Conservation (phyloP, 2,113 vertebrate species). For the Oostethus manadensis region DNA sequence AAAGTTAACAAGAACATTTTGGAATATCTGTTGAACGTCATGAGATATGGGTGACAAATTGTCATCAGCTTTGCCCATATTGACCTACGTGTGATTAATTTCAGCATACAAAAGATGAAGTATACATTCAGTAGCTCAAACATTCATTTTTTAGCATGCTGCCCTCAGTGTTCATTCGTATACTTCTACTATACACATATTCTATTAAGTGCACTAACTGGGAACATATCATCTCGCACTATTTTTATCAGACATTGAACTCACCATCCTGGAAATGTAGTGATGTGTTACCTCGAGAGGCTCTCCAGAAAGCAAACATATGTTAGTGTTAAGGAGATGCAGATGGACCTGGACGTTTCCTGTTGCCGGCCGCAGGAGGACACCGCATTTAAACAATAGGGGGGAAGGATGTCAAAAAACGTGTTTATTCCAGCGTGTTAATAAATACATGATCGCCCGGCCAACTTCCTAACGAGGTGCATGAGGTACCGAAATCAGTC, state of each 20-base stretch:
- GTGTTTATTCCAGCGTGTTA: conserved; percentile 75
- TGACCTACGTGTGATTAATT: no score
- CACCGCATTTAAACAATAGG: conserved; percentile 21
- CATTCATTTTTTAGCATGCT: no score
- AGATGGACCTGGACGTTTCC: conserved; percentile 19
- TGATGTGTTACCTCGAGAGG: conserved; percentile 21
- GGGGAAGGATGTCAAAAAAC: conserved; percentile 37
- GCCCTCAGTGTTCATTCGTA: no score
- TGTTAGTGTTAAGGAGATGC: conserved; percentile 24
- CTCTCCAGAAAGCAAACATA: conserved; percentile 19
- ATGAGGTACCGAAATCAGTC: conserved; percentile 29
- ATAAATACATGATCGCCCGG: conserved; percentile 81
- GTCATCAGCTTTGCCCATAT: no score
- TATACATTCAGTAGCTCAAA: no score
- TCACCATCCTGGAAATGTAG: conserved; percentile 29
- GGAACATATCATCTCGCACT: not conserved
- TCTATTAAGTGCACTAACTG: not conserved
- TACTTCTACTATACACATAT: not conserved
- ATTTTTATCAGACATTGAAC: conserved; percentile 15
- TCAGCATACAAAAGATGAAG: no score
- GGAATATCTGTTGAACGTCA: no score
- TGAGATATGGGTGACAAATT: no score
- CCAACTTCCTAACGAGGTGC: conserved; percentile 39
- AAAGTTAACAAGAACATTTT: no score
- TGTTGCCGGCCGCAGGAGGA: not conserved